Evolutionary conservation across 35 echinoderm and acorn worm species (phyloP).

Genomic region (Nesometra sesokonis): DNA sequence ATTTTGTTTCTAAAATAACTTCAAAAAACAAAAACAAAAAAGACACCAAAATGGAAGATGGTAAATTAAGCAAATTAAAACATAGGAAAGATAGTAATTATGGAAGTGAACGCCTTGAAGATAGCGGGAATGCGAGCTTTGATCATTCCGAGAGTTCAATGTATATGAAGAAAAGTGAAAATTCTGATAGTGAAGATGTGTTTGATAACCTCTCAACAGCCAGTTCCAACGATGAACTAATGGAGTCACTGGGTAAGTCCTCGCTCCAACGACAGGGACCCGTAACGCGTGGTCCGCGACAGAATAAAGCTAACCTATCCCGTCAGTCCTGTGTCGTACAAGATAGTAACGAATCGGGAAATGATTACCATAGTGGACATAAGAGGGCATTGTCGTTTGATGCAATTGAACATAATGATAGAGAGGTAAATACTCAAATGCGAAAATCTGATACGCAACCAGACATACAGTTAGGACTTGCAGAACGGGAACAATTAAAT

Average conservation of each 20-base stretch:
- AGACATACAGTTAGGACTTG: neutral
- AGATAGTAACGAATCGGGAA: neutral
- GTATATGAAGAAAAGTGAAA: neutral
- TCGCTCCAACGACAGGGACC: neutral
- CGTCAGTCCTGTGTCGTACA: neutral
- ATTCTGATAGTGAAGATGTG: neutral
- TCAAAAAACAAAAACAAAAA: neutral
- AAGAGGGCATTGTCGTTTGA: neutral
- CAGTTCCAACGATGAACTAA: neutral
- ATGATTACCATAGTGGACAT: neutral
- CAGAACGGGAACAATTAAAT: neutral
- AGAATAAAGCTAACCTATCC: neutral
- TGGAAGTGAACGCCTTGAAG: neutral
- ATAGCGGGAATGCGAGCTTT: neutral
- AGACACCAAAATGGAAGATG: neutral
- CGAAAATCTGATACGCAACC: neutral
- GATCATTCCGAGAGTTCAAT: neutral
- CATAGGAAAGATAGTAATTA: neutral
- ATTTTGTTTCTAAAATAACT: neutral
- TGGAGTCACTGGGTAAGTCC: neutral
- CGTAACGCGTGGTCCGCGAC: neutral
- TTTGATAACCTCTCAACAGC: neutral
- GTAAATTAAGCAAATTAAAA: neutral
- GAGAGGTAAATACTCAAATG: neutral
- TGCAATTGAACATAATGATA: neutral